phyloP scores from a whole-genome alignment of 1,140 invertebrate species.

The Dermatophagoides farinae region DNA sequence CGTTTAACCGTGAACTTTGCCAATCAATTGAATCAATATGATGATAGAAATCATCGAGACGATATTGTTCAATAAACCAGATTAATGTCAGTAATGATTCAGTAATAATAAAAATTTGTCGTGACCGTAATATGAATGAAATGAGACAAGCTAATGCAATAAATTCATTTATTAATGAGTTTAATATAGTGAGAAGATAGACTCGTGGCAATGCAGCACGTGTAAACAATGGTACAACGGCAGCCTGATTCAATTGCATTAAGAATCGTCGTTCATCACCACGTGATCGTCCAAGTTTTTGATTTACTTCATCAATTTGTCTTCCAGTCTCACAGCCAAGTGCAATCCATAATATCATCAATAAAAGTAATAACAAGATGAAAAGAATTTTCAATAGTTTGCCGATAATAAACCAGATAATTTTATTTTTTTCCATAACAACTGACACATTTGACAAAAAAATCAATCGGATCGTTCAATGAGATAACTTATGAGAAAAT shows the following conservation, averaged over 20 bases:
- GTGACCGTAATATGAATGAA: background rate
- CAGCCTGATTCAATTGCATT: background rate
- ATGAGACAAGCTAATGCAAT: background rate
- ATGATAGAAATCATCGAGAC: background rate
- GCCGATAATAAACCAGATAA: background rate
- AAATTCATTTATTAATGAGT: background rate
- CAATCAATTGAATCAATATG: constrained; percentile 1
- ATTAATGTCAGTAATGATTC: background rate
- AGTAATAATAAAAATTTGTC: background rate
- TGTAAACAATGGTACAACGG: background rate
- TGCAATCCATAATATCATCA: constrained; percentile 2
- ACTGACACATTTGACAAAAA: too few relatives aligned
- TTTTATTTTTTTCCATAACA: background rate
- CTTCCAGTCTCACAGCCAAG: background rate
- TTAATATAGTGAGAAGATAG: background rate
- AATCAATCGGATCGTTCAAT: too few relatives aligned
- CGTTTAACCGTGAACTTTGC: background rate
- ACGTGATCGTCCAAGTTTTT: background rate
- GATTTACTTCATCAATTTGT: background rate
- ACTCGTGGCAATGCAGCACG: background rate
- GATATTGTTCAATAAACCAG: constrained; percentile 7
- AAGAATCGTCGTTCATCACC: background rate
- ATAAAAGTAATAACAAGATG: background rate
- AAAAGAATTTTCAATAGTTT: background rate
- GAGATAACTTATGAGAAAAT: too few relatives aligned